A percentile compares a stretch with the other conserved stretches of the same genome.
These are phyloP conservation scores for Rhinoraja longicauda DNA, from an alignment of 2,797 vertebrate genomes.

Conservation along the genomic window DNA sequence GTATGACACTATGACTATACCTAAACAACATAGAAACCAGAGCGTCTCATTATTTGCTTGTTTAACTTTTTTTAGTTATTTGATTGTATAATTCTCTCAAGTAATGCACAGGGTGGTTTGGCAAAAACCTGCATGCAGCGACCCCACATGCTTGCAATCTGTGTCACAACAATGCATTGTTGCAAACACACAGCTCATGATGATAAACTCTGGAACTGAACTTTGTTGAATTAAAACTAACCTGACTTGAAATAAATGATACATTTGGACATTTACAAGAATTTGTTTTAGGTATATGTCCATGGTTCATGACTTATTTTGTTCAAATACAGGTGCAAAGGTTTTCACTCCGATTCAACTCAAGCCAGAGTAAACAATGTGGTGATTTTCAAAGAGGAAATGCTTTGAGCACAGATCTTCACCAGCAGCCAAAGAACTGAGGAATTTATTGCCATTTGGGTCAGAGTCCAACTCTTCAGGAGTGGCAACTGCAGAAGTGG, in stretches of 20 bases:
- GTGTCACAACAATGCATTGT: not conserved
- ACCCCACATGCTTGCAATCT: not conserved
- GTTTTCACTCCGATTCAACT: no score
- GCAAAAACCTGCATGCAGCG: not conserved
- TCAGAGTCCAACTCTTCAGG: no score
- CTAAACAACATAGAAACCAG: no score
- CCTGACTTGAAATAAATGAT: not conserved
- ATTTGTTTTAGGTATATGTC: not conserved
- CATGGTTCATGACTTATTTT: not conserved
- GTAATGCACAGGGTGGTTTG: not conserved
- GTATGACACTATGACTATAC: no score
- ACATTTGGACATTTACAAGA: not conserved
- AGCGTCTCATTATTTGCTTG: not conserved
- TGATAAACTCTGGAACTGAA: not conserved
- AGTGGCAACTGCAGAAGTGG: no score
- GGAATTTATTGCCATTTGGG: not conserved
- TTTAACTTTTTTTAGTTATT: not conserved
- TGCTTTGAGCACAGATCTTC: not conserved
- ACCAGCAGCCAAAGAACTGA: not conserved
- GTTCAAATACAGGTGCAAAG: not conserved
- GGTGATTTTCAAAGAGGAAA: not conserved
- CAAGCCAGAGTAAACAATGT: not conserved
- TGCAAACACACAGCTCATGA: not conserved
- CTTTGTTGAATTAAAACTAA: not conserved
- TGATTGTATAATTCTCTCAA: not conserved